Base-by-base conservation (phyloP, 2,888 invertebrate genomes). In the Trypoxylon attenuatum region DNA sequence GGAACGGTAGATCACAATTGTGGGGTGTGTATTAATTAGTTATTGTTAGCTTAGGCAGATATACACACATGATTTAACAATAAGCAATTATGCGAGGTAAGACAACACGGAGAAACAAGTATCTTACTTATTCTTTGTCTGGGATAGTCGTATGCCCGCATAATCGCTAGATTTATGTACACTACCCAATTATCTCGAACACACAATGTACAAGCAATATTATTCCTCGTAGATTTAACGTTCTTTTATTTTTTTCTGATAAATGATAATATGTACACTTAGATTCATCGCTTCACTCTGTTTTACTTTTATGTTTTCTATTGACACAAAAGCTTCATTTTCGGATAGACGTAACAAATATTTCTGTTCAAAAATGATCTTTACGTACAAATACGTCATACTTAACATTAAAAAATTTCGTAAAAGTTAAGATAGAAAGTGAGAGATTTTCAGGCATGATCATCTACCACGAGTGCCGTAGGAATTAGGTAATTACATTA, bases 51-150 rank as follows among this genome's bases (percentile, higher is more conserved):
- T 41, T 45, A 46, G 56, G n/a, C 4, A 18, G 19, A 21, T n/a
- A n/a, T 43, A 60, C 15, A 46, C 43, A 42, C 55, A 60, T 22
- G 21, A 60, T 55, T 63, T 60, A 54, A 21, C 16, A 23, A 13
- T 54, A 55, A 41, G 13, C 18, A 6, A 22, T 8, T 51, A 54
- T 23, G 5, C 15, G 10, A 27, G 25, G 21, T 5, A 2, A 46
- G 38, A 55, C 41, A 43, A 45, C 25, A 27, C 22, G 5, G 10
- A 15, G 13, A 13, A 41, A 45, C 41, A 49, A 10, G 43, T 51
- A 60, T 29, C 4, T 33, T 47, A 2, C 2, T 64, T 43, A 47
- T n/a, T n/a, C n/a, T n/a, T n/a, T n/a, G n/a, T n/a, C 10, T 38
- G 21, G 13, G 0, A 38, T 49, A 54, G 33, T 16, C 22, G 41